Percentiles rank a stretch among this genome's conserved stretches.
Evolutionary conservation across 2,113 vertebrate genomes (phyloP).

Genomic region (Picathartes gymnocephalus): DNA sequence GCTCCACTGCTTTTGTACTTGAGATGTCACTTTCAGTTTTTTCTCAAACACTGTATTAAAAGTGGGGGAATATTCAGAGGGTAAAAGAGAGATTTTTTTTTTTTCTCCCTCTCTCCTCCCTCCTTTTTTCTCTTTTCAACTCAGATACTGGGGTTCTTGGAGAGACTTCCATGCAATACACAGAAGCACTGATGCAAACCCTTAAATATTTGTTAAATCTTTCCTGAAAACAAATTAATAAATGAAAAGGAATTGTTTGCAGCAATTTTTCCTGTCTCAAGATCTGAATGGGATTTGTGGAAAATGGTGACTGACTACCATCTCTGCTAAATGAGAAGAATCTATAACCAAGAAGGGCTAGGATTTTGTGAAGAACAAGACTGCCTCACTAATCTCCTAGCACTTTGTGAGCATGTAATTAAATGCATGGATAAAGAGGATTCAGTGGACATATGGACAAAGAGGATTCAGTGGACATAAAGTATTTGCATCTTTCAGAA

Average conservation of each 20-base stretch:
- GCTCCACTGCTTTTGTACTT: background rate
- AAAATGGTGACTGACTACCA: background rate
- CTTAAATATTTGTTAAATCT: background rate
- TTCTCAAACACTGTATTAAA: background rate
- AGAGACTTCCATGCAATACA: background rate
- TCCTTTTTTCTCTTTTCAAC: background rate
- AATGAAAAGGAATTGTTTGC: background rate
- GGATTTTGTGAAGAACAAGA: background rate
- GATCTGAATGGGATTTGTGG: background rate
- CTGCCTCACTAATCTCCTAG: background rate
- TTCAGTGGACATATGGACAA: background rate
- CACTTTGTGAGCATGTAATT: background rate
- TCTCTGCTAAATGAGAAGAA: background rate
- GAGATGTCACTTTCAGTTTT: background rate
- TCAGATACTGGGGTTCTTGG: background rate
- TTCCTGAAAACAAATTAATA: background rate
- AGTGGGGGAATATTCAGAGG: background rate
- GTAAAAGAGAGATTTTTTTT: background rate
- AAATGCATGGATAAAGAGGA: background rate
- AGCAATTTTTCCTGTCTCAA: background rate
- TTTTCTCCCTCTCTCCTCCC: accelerated
- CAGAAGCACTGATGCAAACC: background rate
- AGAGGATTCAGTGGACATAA: background rate
- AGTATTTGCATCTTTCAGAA: background rate
- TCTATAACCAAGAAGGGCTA: background rate